These are phyloP conservation scores for Agrotis ipsilon DNA, from an alignment of 2,888 invertebrate genomes.

Conservation along the genomic window DNA sequence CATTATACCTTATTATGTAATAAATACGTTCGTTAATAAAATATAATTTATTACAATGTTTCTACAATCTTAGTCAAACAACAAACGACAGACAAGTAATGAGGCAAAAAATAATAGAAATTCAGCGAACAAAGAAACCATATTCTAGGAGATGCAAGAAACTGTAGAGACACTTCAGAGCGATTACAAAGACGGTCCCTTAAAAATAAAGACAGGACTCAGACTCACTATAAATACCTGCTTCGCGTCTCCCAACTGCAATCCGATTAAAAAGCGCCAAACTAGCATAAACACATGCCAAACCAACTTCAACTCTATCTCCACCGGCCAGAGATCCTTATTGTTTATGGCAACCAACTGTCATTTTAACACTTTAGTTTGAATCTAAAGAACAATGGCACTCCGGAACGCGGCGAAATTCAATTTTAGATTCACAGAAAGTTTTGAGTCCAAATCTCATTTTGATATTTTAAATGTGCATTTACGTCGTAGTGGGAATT, in stretches of 20 bases:
- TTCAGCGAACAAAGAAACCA: slow-evolving; percentile 4
- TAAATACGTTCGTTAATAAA: too few relatives aligned
- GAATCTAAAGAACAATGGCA: slow-evolving; percentile 72
- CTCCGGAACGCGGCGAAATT: slow-evolving; percentile 74
- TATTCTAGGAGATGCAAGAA: slow-evolving; percentile 35
- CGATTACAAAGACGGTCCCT: slow-evolving; percentile 40
- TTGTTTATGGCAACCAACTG: slow-evolving; percentile 48
- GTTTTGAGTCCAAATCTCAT: slow-evolving; percentile 75
- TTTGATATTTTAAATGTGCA: slow-evolving; percentile 79
- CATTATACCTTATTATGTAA: too few relatives aligned
- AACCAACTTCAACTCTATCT: slow-evolving; percentile 51
- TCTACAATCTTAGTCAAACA: not conserved
- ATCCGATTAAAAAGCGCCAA: slow-evolving; percentile 75
- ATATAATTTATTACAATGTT: too few relatives aligned
- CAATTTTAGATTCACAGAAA: slow-evolving; percentile 79
- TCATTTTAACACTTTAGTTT: slow-evolving; percentile 71
- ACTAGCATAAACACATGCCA: slow-evolving; percentile 27
- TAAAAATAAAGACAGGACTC: slow-evolving; percentile 60
- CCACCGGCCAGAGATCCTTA: slow-evolving; percentile 23
- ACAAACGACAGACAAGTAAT: slow-evolving; percentile 1
- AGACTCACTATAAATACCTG: slow-evolving; percentile 72
- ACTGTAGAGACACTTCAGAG: slow-evolving; percentile 13
- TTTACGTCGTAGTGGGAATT: slow-evolving; percentile 64
- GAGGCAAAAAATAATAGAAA: slow-evolving; percentile 15
- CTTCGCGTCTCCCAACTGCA: slow-evolving; percentile 63